Evolutionary conservation across 2,113 vertebrate genomes (phyloP).

Genomic region (Macheiramphus alcinus): DNA sequence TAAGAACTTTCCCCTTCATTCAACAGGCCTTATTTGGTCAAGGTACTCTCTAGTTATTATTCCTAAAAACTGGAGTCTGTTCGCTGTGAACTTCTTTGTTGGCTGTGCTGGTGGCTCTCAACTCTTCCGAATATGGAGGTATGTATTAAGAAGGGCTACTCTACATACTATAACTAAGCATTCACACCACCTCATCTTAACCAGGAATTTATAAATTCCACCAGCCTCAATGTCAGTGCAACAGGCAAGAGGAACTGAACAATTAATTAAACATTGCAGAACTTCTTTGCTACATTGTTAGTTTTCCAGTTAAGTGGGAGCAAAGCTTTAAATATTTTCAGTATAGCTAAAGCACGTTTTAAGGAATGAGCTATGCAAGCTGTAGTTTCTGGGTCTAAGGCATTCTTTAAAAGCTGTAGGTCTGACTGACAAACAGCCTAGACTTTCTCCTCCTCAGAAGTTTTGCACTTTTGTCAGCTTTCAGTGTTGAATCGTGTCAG

Average conservation of each 20-base stretch:
- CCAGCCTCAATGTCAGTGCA: background rate
- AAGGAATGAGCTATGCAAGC: background rate
- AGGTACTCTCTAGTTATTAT: slow-evolving; percentile 98
- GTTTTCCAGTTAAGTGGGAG: background rate
- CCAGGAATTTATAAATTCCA: background rate
- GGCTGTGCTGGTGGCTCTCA: slow-evolving; percentile 88
- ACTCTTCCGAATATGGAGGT: slow-evolving; percentile 95
- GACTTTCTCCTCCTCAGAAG: background rate
- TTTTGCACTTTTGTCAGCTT: background rate
- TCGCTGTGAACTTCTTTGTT: slow-evolving; percentile 96
- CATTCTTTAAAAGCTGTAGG: background rate
- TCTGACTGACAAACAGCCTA: background rate
- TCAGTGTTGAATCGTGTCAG: background rate
- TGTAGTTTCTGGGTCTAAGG: background rate
- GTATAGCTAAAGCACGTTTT: background rate
- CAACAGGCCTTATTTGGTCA: slow-evolving; percentile 94
- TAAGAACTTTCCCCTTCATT: background rate
- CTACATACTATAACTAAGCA: background rate
- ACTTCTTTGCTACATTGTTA: background rate
- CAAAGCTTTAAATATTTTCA: background rate
- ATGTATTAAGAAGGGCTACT: slow-evolving; percentile 20
- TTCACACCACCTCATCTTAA: background rate
- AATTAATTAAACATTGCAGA: background rate
- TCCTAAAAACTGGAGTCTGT: slow-evolving; percentile 97
- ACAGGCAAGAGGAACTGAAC: background rate